Percentiles rank a stretch among this genome's conserved stretches.
phyloP scores from a whole-genome alignment of 2,888 invertebrate genomes.

The Leucophenga maculata region DNA sequence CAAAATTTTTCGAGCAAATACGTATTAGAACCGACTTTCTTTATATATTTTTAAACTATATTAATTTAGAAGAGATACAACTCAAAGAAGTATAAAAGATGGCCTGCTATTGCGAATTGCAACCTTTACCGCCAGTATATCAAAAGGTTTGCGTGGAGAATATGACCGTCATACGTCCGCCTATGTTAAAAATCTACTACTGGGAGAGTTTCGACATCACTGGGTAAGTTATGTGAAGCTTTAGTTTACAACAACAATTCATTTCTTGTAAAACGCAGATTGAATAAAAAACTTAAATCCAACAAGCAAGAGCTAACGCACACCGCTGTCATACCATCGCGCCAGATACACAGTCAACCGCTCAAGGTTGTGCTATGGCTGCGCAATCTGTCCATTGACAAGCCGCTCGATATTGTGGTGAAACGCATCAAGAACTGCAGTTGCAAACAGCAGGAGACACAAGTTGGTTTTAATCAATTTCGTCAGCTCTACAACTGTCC shows the following conservation, averaged over 20 bases:
- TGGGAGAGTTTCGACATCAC: slow-evolving; percentile 63
- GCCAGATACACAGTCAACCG: slow-evolving; percentile 59
- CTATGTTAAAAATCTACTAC: slow-evolving; percentile 60
- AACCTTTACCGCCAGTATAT: slow-evolving; percentile 36
- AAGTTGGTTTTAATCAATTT: slow-evolving; percentile 66
- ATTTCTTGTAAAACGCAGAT: slow-evolving; percentile 32
- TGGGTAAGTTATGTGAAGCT: slow-evolving; percentile 43
- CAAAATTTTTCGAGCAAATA: neutral
- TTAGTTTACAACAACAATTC: neutral
- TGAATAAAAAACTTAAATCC: slow-evolving; percentile 54
- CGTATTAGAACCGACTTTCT: neutral
- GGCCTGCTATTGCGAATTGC: slow-evolving; percentile 27
- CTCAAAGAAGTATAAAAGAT: neutral
- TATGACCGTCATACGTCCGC: slow-evolving; percentile 56
- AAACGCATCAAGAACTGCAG: slow-evolving; percentile 62
- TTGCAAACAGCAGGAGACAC: slow-evolving; percentile 54
- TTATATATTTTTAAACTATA: neutral
- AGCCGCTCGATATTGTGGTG: slow-evolving; percentile 43
- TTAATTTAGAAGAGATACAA: neutral
- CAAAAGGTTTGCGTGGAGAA: slow-evolving; percentile 61
- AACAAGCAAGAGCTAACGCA: slow-evolving; percentile 51
- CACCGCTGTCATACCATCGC: slow-evolving; percentile 52
- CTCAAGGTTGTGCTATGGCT: slow-evolving; percentile 64
- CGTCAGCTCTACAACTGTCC: slow-evolving; percentile 64
- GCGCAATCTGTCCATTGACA: slow-evolving; percentile 45